These are phyloP conservation scores for Amphiprion clarkii DNA, from an alignment of 2,797 vertebrate genomes.

Conservation along the genomic window DNA sequence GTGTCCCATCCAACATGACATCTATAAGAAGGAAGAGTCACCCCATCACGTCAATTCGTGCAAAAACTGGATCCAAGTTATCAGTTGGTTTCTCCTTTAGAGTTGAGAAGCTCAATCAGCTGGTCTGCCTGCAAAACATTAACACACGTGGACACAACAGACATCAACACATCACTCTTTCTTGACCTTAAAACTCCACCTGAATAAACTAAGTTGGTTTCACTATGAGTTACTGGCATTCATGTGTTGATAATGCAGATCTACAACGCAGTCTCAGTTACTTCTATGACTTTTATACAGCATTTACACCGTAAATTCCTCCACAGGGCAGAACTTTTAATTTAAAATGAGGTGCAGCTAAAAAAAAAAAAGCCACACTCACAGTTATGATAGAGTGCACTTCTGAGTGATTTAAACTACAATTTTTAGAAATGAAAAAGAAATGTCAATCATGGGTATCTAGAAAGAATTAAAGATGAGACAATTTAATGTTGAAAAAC, in stretches of 20 bases:
- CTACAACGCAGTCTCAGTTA: neutral
- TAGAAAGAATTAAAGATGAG: too few species aligned
- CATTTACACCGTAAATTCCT: neutral
- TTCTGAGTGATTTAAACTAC: too few species aligned
- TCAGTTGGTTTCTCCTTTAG: slow-evolving; percentile 84
- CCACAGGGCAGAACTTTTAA: neutral
- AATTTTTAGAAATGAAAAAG: too few species aligned
- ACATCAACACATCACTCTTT: slow-evolving; percentile 10
- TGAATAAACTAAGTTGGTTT: neutral
- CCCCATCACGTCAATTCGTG: neutral
- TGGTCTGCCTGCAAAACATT: slow-evolving; percentile 90
- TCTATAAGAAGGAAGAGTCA: slow-evolving; percentile 1
- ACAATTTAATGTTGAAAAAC: neutral
- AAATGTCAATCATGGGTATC: too few species aligned
- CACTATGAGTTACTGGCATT: neutral
- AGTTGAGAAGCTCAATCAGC: slow-evolving; percentile 90
- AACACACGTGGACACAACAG: slow-evolving; percentile 21
- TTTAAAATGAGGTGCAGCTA: neutral
- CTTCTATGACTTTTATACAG: neutral
- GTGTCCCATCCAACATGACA: slow-evolving; percentile 12
- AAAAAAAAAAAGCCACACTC: neutral
- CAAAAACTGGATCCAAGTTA: slow-evolving; percentile 16
- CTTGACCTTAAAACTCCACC: neutral
- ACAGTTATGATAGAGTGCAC: too few species aligned
- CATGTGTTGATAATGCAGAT: neutral